Evolutionary conservation across 2,888 invertebrate genomes (phyloP).

Genomic region (Drosophila mulleri): DNA sequence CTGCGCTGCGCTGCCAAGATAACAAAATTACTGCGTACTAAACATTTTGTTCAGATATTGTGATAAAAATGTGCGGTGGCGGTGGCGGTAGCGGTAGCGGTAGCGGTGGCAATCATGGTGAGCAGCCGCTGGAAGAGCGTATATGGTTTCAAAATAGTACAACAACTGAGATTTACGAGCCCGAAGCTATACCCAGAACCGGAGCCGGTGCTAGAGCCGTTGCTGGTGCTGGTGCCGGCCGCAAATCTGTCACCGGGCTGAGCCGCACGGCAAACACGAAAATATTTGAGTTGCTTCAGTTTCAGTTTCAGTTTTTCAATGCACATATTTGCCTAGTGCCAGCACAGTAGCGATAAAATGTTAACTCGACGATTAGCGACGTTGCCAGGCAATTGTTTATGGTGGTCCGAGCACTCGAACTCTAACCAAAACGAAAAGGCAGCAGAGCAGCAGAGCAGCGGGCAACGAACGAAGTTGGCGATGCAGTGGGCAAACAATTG

Average conservation of each 20-base stretch:
- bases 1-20: conserved; percentile 69
- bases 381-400: conserved; percentile 48
- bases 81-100: too few relatives aligned
- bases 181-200: conserved; percentile 4
- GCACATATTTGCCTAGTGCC: conserved; percentile 77
- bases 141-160: conserved; percentile 56
- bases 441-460: background rate
- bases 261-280: conserved; percentile 73
- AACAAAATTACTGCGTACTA: conserved; percentile 76
- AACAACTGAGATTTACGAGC: conserved; percentile 70
- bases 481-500: conserved; percentile 73
- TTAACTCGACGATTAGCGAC: conserved; percentile 76
- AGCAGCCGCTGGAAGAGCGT: conserved; percentile 16
- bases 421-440: conserved; percentile 12
- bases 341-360: conserved; percentile 81
- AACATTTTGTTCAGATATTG: conserved; percentile 69
- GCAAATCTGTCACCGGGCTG: conserved; percentile 81
- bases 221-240: conserved; percentile 39
- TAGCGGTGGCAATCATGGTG: background rate
- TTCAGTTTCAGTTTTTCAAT: conserved; percentile 33
- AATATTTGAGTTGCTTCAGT: conserved; percentile 74
- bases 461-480: conserved; percentile 25
- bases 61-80: conserved; percentile 65
- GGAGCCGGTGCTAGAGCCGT: conserved; percentile 8
- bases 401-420: conserved; percentile 36